Percentiles rank a stretch among this genome's conserved stretches.
phyloP scores from a whole-genome alignment of 2,888 invertebrate genomes.

The Megastigmus dorsalis region DNA sequence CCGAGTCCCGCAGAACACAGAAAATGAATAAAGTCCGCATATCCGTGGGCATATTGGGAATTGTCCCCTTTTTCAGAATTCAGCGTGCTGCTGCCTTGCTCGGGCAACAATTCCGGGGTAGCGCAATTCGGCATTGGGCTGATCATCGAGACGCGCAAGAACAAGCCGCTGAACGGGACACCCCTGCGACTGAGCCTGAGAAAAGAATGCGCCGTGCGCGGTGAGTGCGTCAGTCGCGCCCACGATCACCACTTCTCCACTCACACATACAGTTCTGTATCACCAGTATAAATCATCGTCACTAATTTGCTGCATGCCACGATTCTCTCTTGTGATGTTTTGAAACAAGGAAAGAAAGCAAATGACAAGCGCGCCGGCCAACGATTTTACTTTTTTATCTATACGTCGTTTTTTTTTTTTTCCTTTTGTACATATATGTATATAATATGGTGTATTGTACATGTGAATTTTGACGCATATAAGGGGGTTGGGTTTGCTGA shows the following conservation, averaged over 20 bases:
- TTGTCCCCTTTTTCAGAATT: constrained; percentile 86
- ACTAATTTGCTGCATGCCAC: constrained; percentile 66
- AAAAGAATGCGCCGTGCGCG: constrained; percentile 95
- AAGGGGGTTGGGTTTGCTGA: too few species aligned
- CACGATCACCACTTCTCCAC: constrained; percentile 71
- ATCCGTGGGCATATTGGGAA: too few species aligned
- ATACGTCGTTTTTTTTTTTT: too few species aligned
- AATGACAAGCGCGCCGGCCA: too few species aligned
- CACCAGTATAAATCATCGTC: constrained; percentile 68
- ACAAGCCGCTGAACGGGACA: constrained; percentile 88
- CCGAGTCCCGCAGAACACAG: too few species aligned
- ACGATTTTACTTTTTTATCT: too few species aligned
- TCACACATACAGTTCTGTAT: constrained; percentile 73
- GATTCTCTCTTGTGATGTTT: constrained; percentile 47
- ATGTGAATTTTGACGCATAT: too few species aligned
- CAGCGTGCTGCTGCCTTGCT: constrained; percentile 90
- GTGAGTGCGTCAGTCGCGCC: constrained; percentile 79
- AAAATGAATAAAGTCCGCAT: too few species aligned
- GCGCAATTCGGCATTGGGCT: constrained; percentile 92
- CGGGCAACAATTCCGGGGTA: constrained; percentile 90
- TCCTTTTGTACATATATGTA: too few species aligned
- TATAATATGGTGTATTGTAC: too few species aligned
- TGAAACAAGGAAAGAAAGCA: constrained; percentile 39
- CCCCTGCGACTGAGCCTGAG: constrained; percentile 89
- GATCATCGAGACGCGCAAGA: constrained; percentile 86